Evolutionary conservation across 2,113 vertebrate species (phyloP).

Genomic region (Perca schrenkii): DNA sequence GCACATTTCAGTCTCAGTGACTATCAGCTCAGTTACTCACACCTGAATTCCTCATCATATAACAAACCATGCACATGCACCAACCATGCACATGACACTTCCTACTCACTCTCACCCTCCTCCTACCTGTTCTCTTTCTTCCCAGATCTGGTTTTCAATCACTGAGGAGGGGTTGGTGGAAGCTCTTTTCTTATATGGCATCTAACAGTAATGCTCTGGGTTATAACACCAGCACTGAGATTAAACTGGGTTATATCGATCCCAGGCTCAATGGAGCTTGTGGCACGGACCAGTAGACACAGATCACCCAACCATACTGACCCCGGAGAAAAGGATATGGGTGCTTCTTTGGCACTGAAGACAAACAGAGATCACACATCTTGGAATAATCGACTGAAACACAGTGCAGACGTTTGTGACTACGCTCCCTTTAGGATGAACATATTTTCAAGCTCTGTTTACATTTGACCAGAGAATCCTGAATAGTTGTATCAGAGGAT

Average conservation of each 20-base stretch:
- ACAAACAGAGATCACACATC: slow-evolving; percentile 12
- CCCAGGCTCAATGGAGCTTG: slow-evolving; percentile 50
- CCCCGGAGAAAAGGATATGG: background rate
- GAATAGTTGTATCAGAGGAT: background rate
- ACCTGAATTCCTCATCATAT: slow-evolving; percentile 32
- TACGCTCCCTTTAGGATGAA: background rate
- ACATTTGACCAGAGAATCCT: background rate
- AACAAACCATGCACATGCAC: slow-evolving; percentile 14
- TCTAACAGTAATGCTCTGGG: slow-evolving; percentile 40
- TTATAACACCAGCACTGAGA: slow-evolving; percentile 58
- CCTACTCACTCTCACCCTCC: background rate
- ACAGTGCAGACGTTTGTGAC: slow-evolving; percentile 2
- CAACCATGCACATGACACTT: no score
- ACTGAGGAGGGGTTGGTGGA: slow-evolving; percentile 1
- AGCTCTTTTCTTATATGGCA: slow-evolving; percentile 31
- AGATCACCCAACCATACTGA: slow-evolving; percentile 12
- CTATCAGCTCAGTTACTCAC: background rate
- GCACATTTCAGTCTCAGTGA: background rate
- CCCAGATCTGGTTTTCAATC: slow-evolving; percentile 55
- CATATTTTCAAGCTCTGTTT: background rate
- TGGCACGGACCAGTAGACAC: slow-evolving; percentile 15
- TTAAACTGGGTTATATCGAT: slow-evolving; percentile 67
- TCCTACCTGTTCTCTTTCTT: slow-evolving; percentile 13
- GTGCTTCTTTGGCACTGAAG: slow-evolving; percentile 6
- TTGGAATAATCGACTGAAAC: slow-evolving; percentile 15